phyloP scores from a whole-genome alignment of 2,113 vertebrate genomes.

The Elachura formosa region DNA sequence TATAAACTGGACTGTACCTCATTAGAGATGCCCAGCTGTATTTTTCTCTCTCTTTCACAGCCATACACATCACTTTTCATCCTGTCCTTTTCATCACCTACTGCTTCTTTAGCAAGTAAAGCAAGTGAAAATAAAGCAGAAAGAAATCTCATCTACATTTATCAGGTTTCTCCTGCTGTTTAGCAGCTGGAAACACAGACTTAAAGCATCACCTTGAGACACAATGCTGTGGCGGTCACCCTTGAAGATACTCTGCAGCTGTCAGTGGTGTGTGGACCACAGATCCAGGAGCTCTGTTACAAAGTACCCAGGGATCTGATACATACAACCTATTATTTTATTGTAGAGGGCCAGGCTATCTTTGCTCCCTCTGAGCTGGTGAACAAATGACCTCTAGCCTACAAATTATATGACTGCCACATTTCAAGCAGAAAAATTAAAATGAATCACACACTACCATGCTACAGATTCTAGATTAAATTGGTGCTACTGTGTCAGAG shows the following conservation, averaged over 20 bases:
- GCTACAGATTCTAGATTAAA: not conserved
- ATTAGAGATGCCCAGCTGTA: conserved; percentile 47
- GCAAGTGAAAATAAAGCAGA: not conserved
- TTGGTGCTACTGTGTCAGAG: not conserved
- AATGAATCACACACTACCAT: not conserved
- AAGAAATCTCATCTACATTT: not conserved
- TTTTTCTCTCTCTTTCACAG: conserved; percentile 31
- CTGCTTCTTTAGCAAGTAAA: not conserved
- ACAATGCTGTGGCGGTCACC: not conserved
- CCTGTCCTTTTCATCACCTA: conserved; percentile 38
- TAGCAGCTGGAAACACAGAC: not conserved
- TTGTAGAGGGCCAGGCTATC: not conserved
- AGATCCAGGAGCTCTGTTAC: not conserved
- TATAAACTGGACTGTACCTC: not conserved
- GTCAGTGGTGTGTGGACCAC: not conserved
- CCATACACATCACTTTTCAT: conserved; percentile 45
- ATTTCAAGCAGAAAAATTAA: not conserved
- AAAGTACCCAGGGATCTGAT: not conserved
- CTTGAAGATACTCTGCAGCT: not conserved
- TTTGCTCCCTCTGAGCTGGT: rapidly evolving
- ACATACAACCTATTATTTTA: rapidly evolving
- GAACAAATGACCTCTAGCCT: not conserved
- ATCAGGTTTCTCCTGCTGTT: not conserved
- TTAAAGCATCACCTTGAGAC: not conserved
- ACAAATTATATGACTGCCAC: not conserved